Evolutionary conservation across 2,113 vertebrate genomes (phyloP).

Genomic region (cat (Felis catus)): F.catus_Fca126_mat1.0 CM031418.1:69122001-69122500

Average conservation of each 20-base stretch:
- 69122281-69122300: constrained; percentile 54
- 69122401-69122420: constrained; percentile 56
- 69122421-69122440: background rate
- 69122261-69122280: background rate
- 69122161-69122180: background rate
- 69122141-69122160: background rate
- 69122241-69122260: background rate
- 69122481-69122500: constrained; percentile 59
- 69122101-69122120: background rate
- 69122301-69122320: constrained; percentile 60
- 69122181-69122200: background rate
- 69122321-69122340: constrained; percentile 29
- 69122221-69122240: constrained; percentile 45
- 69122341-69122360: constrained; percentile 71
- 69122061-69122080: background rate
- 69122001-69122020: background rate
- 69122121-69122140: background rate
- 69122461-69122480: constrained; percentile 53
- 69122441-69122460: constrained; percentile 53
- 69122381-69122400: constrained; percentile 72
- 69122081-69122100: accelerated
- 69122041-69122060: background rate
- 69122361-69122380: constrained; percentile 76
- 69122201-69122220: background rate
- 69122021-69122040: background rate